Base-by-base conservation (phyloP, 2,113 vertebrate species). In the Artemisiospiza belli region DNA sequence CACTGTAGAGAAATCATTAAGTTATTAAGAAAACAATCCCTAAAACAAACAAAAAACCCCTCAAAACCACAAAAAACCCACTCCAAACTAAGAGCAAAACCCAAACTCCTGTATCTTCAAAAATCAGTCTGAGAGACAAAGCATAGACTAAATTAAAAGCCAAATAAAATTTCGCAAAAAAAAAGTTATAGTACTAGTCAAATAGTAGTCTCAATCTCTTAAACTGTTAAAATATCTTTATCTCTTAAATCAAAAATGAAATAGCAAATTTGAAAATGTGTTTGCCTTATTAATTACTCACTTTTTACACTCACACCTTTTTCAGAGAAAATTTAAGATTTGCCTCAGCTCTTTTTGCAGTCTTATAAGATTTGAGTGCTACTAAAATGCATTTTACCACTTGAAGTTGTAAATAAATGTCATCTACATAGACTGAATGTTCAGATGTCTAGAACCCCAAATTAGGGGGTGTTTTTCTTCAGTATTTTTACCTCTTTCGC, bases 401-500 rank as follows among this genome's bases (percentile, higher is more conserved):
- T 30, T 68, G n/a, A 67, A 77, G 7, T 15, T 35, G 31, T 35
- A 81, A 74, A 69, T 24, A 69, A 58, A 23, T 6, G 3, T 46
- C 12, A 41, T 8, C 17, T 23, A 35, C 30, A 11, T 47, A 74
- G 31, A 17, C 15, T 31, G 14, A 82, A 28, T 2, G 2, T 31
- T 58, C 6, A 14, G 12, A 15, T 10, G 4, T 12, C 12, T 69
- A 54, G 16, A 30, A 47, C 44, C 67, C 17, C 30, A 12, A 27
- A 59, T 6, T 30, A 8, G 15, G 10, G 57, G 5, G 2, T 2
- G 4, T 3, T 58, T 44, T 13, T 4, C 14, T 28, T 19, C 11
- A 31, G 23, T 6, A 37, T 28, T 63, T 74, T 97, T 98, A 97
- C 97, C 98, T 97, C 96, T 97, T 44, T 98, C 98, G 83, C 94